Base-by-base conservation (phyloP, 64 coral and sea anemone genomes). In the Pocillopora damicornis region DNA sequence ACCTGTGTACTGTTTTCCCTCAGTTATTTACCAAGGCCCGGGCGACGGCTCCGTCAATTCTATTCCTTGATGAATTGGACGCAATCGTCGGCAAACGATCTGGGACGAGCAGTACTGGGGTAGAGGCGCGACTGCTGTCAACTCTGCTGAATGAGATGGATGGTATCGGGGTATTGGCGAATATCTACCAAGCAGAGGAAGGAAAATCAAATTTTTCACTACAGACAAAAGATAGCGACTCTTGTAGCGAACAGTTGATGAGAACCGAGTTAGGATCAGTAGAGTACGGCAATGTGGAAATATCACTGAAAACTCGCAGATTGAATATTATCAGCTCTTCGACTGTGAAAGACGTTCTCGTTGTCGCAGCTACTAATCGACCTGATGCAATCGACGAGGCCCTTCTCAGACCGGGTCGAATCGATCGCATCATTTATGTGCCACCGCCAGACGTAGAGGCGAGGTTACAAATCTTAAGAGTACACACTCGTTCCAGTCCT, bases 61-160 rank as follows among this genome's bases (percentile, higher is more conserved):
- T 99, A 59, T 99, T 99, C 63, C 88, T 99, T 12, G 97, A 99
- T 80, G 97, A 99, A 58, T 42, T 99, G 37, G 97, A 99, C n/a
- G 91, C 93, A 1, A 79, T 99, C 15, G 97, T 89, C 59, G 84
- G 97, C 16, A 95, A 95, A 71, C 89, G 97, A 79, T 88, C 83
- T 14, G 90, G 82, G 74, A 76, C 66, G 51, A 90, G 45, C 37
- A 61, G 79, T 4, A 88, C 60, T 86, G 90, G 86, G 22, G 86
- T 92, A 18, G 88, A 91, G 59, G 61, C 83, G 10, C 89, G 93
- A 20, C 81, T 99, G 35, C 37, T 99, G 66, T 86, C 97, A 13
- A 99, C 93, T 35, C 93, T 99, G 22, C 72, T 99, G 64, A 99
- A 99, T 88, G 97, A 99, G 93, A 95, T 99, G 90, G 97, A 99